Evolutionary conservation across 1,140 invertebrate genomes (phyloP).

Genomic region (Zaprionus ornatus): DNA sequence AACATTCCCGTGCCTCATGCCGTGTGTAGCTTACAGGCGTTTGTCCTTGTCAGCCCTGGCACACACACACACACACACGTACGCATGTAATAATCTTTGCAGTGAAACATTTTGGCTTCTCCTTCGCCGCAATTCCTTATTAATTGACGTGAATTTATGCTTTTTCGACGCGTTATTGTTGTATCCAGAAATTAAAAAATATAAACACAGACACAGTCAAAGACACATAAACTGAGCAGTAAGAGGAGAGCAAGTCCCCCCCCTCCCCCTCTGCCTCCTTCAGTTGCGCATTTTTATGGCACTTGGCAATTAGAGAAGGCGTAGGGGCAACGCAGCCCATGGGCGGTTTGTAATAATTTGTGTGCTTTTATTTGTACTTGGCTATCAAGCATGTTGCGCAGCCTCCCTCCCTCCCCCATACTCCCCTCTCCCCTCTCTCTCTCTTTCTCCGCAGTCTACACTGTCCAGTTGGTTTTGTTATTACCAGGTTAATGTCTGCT

Average conservation of each 20-base stretch:
- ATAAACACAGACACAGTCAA: constrained; percentile 62
- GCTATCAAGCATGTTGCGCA: constrained; percentile 47
- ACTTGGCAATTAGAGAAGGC: constrained; percentile 70
- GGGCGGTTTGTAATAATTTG: constrained; percentile 69
- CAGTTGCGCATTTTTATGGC: constrained; percentile 68
- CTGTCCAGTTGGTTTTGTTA: constrained; percentile 42
- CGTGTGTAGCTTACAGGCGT: constrained; percentile 12
- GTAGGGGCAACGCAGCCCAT: constrained; percentile 2
- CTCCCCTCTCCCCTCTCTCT: not conserved
- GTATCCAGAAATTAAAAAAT: constrained; percentile 75
- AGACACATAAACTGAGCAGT: constrained; percentile 56
- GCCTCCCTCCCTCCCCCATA: not conserved
- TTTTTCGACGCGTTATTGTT: constrained; percentile 81
- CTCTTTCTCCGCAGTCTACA: not conserved
- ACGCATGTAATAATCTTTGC: constrained; percentile 71
- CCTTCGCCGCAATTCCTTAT: constrained; percentile 74
- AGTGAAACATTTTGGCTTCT: constrained; percentile 34
- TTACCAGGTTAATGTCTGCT: constrained; percentile 73
- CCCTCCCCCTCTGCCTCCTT: not conserved
- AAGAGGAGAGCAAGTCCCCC: not conserved
- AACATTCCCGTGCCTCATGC: constrained; percentile 34
- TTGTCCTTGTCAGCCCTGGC: constrained; percentile 8
- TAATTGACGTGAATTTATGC: constrained; percentile 81
- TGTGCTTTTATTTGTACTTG: constrained; percentile 72
- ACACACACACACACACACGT: constrained; percentile 2